A percentile compares a stretch with the other conserved stretches of the same genome.
phyloP scores from a whole-genome alignment of 2,888 invertebrate species.

The Agonopterix arenella region DNA sequence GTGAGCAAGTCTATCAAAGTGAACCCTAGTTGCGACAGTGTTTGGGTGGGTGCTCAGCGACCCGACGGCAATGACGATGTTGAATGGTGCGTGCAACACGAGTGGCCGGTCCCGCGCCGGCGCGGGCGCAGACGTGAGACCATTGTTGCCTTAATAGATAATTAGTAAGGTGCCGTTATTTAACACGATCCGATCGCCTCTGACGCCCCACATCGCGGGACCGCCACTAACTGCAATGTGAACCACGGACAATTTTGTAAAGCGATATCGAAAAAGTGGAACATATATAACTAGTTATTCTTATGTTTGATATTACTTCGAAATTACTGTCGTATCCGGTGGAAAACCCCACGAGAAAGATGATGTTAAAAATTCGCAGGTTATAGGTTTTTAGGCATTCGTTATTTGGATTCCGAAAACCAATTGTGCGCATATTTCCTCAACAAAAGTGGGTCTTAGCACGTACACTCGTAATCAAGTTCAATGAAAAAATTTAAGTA shows the following conservation, averaged over 20 bases:
- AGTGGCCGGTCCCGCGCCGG: slow-evolving; percentile 6
- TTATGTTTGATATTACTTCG: too few species aligned
- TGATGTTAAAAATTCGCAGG: too few species aligned
- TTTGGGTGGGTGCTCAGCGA: slow-evolving; percentile 8
- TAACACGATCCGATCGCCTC: slow-evolving; percentile 55
- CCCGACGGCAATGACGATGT: slow-evolving; percentile 14
- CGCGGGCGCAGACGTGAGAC: slow-evolving; percentile 48
- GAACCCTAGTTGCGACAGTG: too few species aligned
- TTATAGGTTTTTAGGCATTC: too few species aligned
- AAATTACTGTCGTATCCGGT: too few species aligned
- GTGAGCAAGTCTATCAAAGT: too few species aligned
- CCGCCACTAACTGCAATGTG: slow-evolving; percentile 38
- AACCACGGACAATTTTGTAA: slow-evolving; percentile 26
- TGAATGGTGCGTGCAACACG: slow-evolving; percentile 32
- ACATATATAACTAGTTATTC: slow-evolving; percentile 15
- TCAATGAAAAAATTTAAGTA: too few species aligned
- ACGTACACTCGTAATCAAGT: too few species aligned
- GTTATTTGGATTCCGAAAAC: too few species aligned
- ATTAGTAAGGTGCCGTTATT: slow-evolving; percentile 70
- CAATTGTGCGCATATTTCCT: too few species aligned
- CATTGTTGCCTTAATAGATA: slow-evolving; percentile 72
- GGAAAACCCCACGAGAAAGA: too few species aligned
- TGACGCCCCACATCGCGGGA: slow-evolving; percentile 43
- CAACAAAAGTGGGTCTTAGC: too few species aligned
- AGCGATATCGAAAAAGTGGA: slow-evolving; percentile 31